Evolutionary conservation across 1,140 invertebrate species (phyloP).

Genomic region (Diprion similis): DNA sequence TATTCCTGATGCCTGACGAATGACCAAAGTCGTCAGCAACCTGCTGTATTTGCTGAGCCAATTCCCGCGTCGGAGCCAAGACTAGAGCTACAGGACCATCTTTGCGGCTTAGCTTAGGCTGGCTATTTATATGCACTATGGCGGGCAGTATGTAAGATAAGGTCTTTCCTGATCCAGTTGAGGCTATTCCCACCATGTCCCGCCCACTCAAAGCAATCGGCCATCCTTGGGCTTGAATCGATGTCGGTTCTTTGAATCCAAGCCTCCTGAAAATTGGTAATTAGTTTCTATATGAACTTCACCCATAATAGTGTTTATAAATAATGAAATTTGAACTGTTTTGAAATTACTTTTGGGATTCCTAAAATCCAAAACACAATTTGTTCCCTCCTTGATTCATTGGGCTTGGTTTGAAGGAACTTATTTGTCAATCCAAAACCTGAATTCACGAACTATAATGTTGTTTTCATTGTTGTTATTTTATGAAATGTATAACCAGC

Average conservation of each 20-base stretch:
- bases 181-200: slow-evolving; percentile 95
- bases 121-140: slow-evolving; percentile 94
- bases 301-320: slow-evolving; percentile 3
- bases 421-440: too few relatives aligned
- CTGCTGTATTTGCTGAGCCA: slow-evolving; percentile 97
- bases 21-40: slow-evolving; percentile 92
- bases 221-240: slow-evolving; percentile 92
- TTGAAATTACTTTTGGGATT: too few relatives aligned
- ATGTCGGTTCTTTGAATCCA: slow-evolving; percentile 85
- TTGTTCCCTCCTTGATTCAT: too few relatives aligned
- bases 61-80: slow-evolving; percentile 92
- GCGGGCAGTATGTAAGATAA: slow-evolving; percentile 83
- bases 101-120: slow-evolving; percentile 80
- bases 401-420: too few relatives aligned
- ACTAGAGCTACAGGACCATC: slow-evolving; percentile 94
- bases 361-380: too few relatives aligned
- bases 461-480: too few relatives aligned
- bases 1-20: slow-evolving; percentile 85
- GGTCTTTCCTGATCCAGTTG: slow-evolving; percentile 94
- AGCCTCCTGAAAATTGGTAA: slow-evolving; percentile 66
- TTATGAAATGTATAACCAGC: too few relatives aligned
- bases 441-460: too few relatives aligned
- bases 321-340: neutral
- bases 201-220: slow-evolving; percentile 90
- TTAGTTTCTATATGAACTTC: slow-evolving; percentile 16